These are phyloP conservation scores for Drosophila fulvimacula DNA, from an alignment of 2,888 invertebrate species.

Conservation along the genomic window DNA sequence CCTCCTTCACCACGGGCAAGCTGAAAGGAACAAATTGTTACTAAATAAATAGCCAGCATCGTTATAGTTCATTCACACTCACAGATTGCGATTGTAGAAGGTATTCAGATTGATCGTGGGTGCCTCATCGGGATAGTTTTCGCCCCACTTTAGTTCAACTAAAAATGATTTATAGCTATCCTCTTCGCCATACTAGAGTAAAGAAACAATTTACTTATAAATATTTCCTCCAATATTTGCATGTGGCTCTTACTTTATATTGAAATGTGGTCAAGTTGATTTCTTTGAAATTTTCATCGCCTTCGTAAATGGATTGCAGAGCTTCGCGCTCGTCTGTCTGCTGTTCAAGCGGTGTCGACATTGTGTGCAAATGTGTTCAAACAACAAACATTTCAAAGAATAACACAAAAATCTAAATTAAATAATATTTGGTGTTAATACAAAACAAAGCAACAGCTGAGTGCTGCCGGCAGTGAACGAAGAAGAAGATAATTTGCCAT, in stretches of 20 bases:
- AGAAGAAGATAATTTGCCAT: constrained; percentile 9
- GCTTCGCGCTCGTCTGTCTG: constrained; percentile 96
- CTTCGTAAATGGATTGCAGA: constrained; percentile 96
- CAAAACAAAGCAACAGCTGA: constrained; percentile 63
- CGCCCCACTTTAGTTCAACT: constrained; percentile 94
- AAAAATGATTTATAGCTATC: constrained; percentile 92
- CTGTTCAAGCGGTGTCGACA: constrained; percentile 87
- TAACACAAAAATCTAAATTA: constrained; percentile 12
- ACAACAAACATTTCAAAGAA: constrained; percentile 27
- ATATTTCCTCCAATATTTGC: constrained; percentile 4
- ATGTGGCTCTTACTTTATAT: constrained; percentile 90
- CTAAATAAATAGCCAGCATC: constrained; percentile 17
- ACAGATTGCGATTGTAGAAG: constrained; percentile 97
- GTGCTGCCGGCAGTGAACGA: constrained; percentile 32
- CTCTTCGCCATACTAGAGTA: constrained; percentile 91
- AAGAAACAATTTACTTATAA: neutral
- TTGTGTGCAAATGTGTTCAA: constrained; percentile 67
- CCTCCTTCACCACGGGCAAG: constrained; percentile 89
- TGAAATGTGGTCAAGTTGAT: constrained; percentile 92
- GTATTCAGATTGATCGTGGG: constrained; percentile 94
- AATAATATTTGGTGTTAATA: constrained; percentile 22
- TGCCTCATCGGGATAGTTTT: constrained; percentile 92
- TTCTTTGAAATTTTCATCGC: constrained; percentile 94
- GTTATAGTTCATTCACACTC: constrained; percentile 84
- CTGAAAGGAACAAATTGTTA: constrained; percentile 84